Conservation (phyloP, 2,797 vertebrate species). For the Syndactyla subalaris region DNA sequence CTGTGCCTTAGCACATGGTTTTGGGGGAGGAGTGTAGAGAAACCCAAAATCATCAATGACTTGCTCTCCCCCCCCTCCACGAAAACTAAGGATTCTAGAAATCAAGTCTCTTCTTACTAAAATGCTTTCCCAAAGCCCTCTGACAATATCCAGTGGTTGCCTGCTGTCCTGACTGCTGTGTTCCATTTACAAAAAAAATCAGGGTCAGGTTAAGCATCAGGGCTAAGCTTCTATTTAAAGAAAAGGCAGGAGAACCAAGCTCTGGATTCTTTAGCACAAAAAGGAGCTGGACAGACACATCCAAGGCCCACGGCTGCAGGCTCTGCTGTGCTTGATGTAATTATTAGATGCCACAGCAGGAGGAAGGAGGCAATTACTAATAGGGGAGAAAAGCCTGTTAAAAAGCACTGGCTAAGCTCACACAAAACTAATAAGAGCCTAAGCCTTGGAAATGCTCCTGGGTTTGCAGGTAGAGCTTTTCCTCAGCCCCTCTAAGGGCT, state of each 20-base stretch:
- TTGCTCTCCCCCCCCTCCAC: background rate
- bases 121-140: background rate
- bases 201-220: background rate
- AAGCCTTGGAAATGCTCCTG: slow-evolving; percentile 25
- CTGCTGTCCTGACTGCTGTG: background rate
- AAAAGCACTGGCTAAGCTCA: slow-evolving; percentile 61
- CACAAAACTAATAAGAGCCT: slow-evolving; percentile 46
- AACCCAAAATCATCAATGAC: background rate
- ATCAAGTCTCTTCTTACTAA: background rate
- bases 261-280: background rate
- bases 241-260: background rate
- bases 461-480: slow-evolving; percentile 16
- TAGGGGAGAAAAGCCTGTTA: slow-evolving; percentile 52
- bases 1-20: background rate
- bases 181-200: background rate
- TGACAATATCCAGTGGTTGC: background rate
- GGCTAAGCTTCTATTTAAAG: slow-evolving; percentile 34
- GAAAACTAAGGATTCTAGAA: background rate
- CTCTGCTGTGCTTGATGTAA: slow-evolving; percentile 51
- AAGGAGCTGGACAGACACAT: background rate
- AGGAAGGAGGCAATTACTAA: slow-evolving; percentile 62
- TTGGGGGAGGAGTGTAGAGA: background rate
- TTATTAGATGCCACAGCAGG: slow-evolving; percentile 61
- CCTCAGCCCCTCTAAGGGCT: background rate
- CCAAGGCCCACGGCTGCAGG: background rate